Evolutionary conservation across 2,113 vertebrate species (phyloP).

Genomic region (Tupaia tana): DNA sequence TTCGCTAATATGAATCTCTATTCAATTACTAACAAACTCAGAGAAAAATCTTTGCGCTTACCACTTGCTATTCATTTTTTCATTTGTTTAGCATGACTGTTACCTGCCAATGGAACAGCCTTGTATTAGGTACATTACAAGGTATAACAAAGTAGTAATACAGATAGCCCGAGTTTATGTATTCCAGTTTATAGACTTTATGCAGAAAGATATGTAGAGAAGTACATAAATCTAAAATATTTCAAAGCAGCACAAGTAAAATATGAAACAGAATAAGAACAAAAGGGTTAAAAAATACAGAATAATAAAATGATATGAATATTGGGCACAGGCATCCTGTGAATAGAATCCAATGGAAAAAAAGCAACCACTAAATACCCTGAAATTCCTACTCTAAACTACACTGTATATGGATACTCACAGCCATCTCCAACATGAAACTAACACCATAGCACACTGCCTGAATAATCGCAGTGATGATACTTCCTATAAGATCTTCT

Average conservation of each 20-base stretch:
- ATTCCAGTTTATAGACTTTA: background rate
- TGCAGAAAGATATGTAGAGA: background rate
- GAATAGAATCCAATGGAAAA: constrained; percentile 26
- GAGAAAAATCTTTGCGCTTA: constrained; percentile 16
- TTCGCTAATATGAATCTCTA: background rate
- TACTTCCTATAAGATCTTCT: constrained; percentile 47
- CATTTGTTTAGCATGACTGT: constrained; percentile 1
- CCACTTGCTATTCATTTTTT: background rate
- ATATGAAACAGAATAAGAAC: background rate
- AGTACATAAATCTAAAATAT: background rate
- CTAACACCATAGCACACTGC: constrained; percentile 43
- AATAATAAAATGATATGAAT: constrained; percentile 26
- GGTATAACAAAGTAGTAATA: background rate
- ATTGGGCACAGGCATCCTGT: background rate
- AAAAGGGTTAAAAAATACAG: background rate
- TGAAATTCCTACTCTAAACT: constrained; percentile 45
- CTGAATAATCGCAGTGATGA: constrained; percentile 34
- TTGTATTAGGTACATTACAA: background rate
- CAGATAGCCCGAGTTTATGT: background rate
- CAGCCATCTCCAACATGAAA: background rate
- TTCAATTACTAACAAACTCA: background rate
- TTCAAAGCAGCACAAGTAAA: background rate
- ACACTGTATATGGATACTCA: constrained; percentile 6
- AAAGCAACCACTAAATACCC: background rate
- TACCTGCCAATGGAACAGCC: background rate